Evolutionary conservation across 2,888 invertebrate genomes (phyloP), one percentile per base, ranked within the genome.

Genomic region (Lasioglossum vierecki): DNA sequence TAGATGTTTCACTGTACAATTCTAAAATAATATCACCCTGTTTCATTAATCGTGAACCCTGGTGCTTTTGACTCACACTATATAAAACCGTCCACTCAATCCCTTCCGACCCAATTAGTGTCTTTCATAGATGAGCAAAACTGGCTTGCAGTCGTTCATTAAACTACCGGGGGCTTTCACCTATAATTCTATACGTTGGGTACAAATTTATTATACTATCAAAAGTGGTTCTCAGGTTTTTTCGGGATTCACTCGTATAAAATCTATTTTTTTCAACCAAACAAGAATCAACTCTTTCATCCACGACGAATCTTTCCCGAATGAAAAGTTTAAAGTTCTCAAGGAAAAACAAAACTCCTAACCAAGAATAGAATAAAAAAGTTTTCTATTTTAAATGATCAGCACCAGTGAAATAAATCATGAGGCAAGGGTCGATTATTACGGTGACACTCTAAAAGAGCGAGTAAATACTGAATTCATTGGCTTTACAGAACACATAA

Each of bases 101-200:
- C 26, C 15, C 60, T 63, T 63, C 15, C 60, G 26, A 63, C 60
- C 60, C 53, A 77, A 81, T 84, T 72, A 76, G 46, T 8, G 63
- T 73, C 76, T 60, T 68, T 84, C 73, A 53, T 76, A 75, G 81
- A 87, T 79, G 80, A 46, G 63, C 44, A 13, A 15, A 66, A 63
- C 60, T 3, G 66, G 46, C 30, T 15, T 26, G 41, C 26, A 30
- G 60, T 26, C 26, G 60, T 63, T 63, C 60, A 15, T 63, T 63
- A 30, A 26, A 15, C 60, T 63, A 63, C 60, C 60, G 60, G 26
- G 60, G 60, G 26, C 60, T 63, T 63, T 63, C 60, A 63, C 26
- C 60, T 63, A 63, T 15, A 63, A 63, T 15, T 63, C 60, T 63
- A 63, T 30, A 26, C 60, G 60, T 63, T 63, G 2, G 26, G 15